Base-by-base conservation (phyloP, 2,797 vertebrate species). In the Eospalax fontanierii region DNA sequence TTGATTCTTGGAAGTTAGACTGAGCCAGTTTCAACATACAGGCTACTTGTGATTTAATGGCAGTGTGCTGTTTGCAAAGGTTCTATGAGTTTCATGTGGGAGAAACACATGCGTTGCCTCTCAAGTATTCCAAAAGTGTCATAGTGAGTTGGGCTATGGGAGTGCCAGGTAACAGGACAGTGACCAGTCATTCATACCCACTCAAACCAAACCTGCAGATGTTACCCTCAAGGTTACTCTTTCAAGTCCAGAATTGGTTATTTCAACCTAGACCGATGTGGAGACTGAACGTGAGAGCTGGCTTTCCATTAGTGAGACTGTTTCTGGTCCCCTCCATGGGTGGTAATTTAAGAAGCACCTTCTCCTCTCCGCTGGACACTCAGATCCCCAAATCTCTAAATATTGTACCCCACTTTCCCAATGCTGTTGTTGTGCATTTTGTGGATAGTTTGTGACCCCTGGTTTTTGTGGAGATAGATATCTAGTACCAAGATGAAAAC, bases 401-500 rank as follows among this genome's bases (percentile, higher is more conserved):
- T 63, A 46, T 70, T 38, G 12, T 22, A n/a, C 35, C 38, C 22
- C 0, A 1, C 28, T 86, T 82, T 66, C 63, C 30, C n/a, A 46
- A 24, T 28, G 65, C 12, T 68, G 0, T 76, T 87, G 30, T 30
- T 80, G 4, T 28, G 65, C 21, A 11, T 73, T 2, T 40, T 88
- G 28, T 21, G 38, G 46, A 21, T 54, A n/a, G 19, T 54, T 30
- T 33, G 5, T 71, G 43, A 33, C 30, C 65, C 14, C 57, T 65
- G 40, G 4, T n/a, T 74, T 66, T 14, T 74, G 16, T 35, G 28
- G 10, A 11, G 24, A 3, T 81, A 46, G 89, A 85, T 57, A 59
- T 74, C 50, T 43, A n/a, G 40, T 22, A 30, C 35, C 46, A 74
- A 91, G 78, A 74, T 57, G 68, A 94, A 83, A 35, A 76, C 87